Evolutionary conservation across 2,113 vertebrate genomes (phyloP).

Genomic region (Myrmophylax atrothorax): DNA sequence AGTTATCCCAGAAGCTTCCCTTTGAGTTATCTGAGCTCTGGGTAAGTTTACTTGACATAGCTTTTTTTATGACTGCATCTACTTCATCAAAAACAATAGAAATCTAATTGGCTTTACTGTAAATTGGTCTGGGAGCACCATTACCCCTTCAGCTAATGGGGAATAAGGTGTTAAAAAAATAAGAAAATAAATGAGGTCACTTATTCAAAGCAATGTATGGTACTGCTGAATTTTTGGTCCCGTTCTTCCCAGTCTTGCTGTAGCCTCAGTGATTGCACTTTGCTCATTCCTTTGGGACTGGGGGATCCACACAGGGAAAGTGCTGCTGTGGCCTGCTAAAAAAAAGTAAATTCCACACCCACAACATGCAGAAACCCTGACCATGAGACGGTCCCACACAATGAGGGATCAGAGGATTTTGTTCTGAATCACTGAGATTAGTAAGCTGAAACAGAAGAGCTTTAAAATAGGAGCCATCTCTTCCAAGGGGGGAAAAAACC

Average conservation of each 20-base stretch:
- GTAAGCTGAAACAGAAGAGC: not conserved
- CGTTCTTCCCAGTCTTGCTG: not conserved
- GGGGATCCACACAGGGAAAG: not conserved
- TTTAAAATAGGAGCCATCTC: not conserved
- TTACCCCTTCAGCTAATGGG: not conserved
- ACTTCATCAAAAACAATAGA: not conserved
- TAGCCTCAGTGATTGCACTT: not conserved
- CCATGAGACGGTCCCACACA: not conserved
- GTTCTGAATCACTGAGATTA: not conserved
- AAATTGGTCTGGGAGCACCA: not conserved
- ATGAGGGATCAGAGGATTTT: not conserved
- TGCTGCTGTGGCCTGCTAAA: not conserved
- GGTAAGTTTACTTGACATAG: not conserved
- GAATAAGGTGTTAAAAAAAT: not conserved
- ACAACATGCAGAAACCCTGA: not conserved
- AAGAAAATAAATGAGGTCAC: not conserved
- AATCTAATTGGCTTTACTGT: not conserved
- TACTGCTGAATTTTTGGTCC: not conserved
- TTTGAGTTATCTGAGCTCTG: not conserved
- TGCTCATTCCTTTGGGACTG: not conserved
- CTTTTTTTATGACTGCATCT: not conserved
- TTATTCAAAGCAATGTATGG: not conserved
- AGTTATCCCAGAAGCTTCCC: not conserved
- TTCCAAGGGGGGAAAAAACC: not conserved
- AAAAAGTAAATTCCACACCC: not conserved